These are phyloP conservation scores for Lysandra coridon DNA, from an alignment of 2,888 invertebrate species.

Conservation along the genomic window DNA sequence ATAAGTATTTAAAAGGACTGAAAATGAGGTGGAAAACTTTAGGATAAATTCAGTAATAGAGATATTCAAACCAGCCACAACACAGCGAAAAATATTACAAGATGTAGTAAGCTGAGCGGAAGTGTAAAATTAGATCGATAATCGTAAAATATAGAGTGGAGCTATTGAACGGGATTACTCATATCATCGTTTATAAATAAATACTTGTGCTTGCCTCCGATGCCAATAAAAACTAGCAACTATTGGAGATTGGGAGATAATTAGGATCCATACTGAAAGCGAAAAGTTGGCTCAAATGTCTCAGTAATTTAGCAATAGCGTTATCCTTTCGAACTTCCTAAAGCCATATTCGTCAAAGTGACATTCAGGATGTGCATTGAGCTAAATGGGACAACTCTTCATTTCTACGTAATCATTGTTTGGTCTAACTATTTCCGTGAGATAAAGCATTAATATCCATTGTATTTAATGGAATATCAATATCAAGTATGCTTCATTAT, in stretches of 20 bases:
- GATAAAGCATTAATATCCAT: neutral
- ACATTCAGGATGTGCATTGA: neutral
- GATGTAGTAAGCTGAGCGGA: slow-evolving; percentile 37
- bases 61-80: slow-evolving; percentile 4
- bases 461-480: neutral
- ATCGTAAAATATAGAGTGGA: slow-evolving; percentile 43
- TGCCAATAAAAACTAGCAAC: slow-evolving; percentile 1
- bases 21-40: neutral
- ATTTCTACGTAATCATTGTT: neutral
- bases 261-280: neutral
- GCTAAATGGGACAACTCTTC: neutral
- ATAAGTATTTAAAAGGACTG: neutral
- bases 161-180: slow-evolving; percentile 42
- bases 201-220: slow-evolving; percentile 23
- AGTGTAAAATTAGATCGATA: slow-evolving; percentile 44
- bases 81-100: slow-evolving; percentile 20
- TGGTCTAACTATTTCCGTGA: neutral
- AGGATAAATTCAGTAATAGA: neutral
- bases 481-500: neutral
- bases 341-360: neutral
- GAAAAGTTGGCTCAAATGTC: neutral
- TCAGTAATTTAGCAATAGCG: neutral
- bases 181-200: slow-evolving; percentile 36
- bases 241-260: neutral
- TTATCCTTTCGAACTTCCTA: neutral